Percentiles rank a stretch among this genome's conserved stretches.
Conservation (phyloP, 92 coral and sea anemone genomes). For the Phenganax marumi region DNA sequence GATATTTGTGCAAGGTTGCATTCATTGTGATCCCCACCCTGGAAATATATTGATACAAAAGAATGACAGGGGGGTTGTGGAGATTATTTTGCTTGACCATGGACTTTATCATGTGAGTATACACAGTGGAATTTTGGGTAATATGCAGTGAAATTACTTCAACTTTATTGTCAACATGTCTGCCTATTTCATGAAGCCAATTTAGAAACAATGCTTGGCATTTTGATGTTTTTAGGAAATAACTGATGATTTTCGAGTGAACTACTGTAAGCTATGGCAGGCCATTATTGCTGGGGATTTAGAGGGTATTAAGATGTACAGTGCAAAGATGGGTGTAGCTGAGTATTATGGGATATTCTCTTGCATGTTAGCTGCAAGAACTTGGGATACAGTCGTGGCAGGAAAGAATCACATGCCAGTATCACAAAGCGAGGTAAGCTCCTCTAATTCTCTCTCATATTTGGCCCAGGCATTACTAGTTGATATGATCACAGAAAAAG, state of each 20-base stretch:
- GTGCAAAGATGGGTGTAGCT: conserved; percentile 80
- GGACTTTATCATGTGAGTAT: conserved; percentile 85
- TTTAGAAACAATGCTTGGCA: too few relatives aligned
- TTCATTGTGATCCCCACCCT: conserved; percentile 99
- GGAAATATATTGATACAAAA: conserved; percentile 85
- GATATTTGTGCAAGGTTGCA: conserved; percentile 95
- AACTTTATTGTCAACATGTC: too few relatives aligned
- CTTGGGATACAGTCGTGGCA: conserved; percentile 85
- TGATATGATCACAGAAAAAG: too few relatives aligned
- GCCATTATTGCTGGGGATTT: conserved; percentile 77
- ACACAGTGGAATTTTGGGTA: too few relatives aligned
- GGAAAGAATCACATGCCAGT: conserved; percentile 77
- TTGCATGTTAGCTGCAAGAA: conserved; percentile 89
- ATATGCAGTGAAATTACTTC: background rate
- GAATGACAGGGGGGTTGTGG: conserved; percentile 64
- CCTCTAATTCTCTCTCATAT: background rate
- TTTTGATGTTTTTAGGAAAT: conserved; percentile 50
- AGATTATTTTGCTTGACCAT: conserved; percentile 89
- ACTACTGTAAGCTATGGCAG: conserved; percentile 96
- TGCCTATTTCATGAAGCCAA: too few relatives aligned
- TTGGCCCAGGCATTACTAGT: too few relatives aligned
- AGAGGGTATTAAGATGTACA: conserved; percentile 82
- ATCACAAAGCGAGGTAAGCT: conserved; percentile 78
- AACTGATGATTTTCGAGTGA: conserved; percentile 85
- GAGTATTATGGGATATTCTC: conserved; percentile 86